Percentiles rank a stretch among this genome's conserved stretches.
These are phyloP conservation scores for Etheostoma spectabile DNA, from an alignment of 2,113 vertebrate species.

Conservation along the genomic window DNA sequence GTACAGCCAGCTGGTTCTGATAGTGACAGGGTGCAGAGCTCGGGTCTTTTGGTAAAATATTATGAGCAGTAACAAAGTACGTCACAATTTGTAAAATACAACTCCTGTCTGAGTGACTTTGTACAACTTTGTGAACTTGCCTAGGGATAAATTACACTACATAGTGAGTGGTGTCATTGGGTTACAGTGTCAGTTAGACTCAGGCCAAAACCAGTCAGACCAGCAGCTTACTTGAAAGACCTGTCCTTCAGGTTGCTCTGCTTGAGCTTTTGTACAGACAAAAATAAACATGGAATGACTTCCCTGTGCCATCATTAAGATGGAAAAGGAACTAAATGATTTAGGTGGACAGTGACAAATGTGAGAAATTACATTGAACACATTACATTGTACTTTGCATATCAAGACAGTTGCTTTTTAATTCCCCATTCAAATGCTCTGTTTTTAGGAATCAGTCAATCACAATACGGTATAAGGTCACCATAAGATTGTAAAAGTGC, in stretches of 20 bases:
- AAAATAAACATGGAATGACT: conserved; percentile 31
- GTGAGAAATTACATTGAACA: background rate
- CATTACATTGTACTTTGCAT: background rate
- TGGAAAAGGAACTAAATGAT: conserved; percentile 21
- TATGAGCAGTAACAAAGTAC: background rate
- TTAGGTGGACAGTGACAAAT: accelerated
- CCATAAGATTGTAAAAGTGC: background rate
- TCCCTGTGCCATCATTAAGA: background rate
- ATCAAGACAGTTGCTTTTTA: background rate
- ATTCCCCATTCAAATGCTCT: background rate
- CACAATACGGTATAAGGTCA: background rate
- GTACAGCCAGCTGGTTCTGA: conserved; percentile 27
- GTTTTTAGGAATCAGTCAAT: background rate
- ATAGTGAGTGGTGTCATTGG: conserved; percentile 7
- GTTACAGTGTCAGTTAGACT: conserved; percentile 34
- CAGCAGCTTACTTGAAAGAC: conserved; percentile 48
- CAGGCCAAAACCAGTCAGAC: conserved; percentile 52
- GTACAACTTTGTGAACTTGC: background rate
- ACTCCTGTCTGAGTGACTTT: background rate
- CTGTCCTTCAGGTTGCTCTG: conserved; percentile 62
- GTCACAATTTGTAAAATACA: background rate
- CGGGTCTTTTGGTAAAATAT: background rate
- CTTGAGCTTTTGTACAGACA: conserved; percentile 7
- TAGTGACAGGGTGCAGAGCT: background rate
- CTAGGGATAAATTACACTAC: background rate